Conservation (phyloP, 2,113 vertebrate genomes). For the Erythrocercus mccallii region DNA sequence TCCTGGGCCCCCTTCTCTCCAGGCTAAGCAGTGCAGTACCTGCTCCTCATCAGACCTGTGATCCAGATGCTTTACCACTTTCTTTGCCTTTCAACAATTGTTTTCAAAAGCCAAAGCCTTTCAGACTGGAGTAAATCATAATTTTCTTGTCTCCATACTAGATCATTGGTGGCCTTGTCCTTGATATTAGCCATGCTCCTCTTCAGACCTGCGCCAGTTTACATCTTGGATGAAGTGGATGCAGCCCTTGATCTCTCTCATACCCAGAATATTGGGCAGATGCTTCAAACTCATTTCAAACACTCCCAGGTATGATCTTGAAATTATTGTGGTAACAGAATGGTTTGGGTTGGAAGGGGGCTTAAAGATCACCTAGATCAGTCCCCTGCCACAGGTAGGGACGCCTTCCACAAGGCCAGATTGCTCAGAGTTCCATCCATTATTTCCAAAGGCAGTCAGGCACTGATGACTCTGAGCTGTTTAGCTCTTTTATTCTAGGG, state of each 20-base stretch:
- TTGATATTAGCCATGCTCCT: conserved; percentile 94
- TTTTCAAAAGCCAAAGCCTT: neutral
- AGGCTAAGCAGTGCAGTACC: neutral
- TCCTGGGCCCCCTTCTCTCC: neutral
- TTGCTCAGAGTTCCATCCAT: neutral
- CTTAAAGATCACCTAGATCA: neutral
- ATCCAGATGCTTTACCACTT: neutral
- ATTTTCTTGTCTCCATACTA: conserved; percentile 36
- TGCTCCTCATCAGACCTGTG: no score
- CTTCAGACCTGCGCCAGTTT: conserved; percentile 97
- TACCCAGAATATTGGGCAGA: conserved; percentile 97
- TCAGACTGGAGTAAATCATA: neutral
- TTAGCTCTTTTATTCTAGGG: neutral
- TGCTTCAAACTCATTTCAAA: conserved; percentile 89
- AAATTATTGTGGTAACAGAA: neutral
- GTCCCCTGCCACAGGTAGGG: fast-evolving
- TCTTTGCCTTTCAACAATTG: neutral
- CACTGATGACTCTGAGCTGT: neutral
- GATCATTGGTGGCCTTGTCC: conserved; percentile 93
- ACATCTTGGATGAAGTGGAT: conserved; percentile 96
- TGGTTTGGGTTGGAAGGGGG: neutral
- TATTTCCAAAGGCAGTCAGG: neutral
- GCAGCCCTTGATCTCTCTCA: conserved; percentile 96
- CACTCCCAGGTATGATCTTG: conserved; percentile 85
- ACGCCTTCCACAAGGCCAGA: neutral